phyloP scores from a whole-genome alignment of 2,113 vertebrate species.

The Chloropsis hardwickii region DNA sequence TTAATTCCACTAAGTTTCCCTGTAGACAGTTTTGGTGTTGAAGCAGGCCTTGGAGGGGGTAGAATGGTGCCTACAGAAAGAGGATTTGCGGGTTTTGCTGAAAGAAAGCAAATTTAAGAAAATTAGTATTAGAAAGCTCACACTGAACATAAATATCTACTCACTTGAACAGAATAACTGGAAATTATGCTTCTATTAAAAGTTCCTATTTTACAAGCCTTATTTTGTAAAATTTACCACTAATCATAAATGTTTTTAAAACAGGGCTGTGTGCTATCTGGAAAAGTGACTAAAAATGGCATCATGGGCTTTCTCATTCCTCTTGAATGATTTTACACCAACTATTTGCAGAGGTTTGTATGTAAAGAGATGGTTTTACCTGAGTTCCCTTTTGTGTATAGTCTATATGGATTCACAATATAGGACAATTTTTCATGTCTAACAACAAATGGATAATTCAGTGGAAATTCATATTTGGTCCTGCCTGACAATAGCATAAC shows the following conservation, averaged over 20 bases:
- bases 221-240: neutral
- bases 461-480: neutral
- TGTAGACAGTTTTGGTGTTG: conserved; percentile 89
- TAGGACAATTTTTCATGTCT: neutral
- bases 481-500: neutral
- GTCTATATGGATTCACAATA: neutral
- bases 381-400: neutral
- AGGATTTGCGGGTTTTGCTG: conserved; percentile 87
- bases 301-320: neutral
- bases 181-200: neutral
- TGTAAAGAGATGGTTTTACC: neutral
- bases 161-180: neutral
- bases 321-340: neutral
- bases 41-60: conserved; percentile 91
- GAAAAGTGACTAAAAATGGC: conserved; percentile 29
- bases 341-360: neutral
- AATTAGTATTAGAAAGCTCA: conserved; percentile 10
- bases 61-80: conserved; percentile 85
- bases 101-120: conserved; percentile 67
- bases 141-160: neutral
- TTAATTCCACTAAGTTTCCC: conserved; percentile 93
- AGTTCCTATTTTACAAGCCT: neutral
- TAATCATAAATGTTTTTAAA: neutral
- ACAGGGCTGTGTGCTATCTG: neutral
- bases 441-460: neutral